Evolutionary conservation across 1,140 invertebrate genomes (phyloP), one percentile per base, ranked within the genome.

Genomic region (Penaeus vannamei): DNA sequence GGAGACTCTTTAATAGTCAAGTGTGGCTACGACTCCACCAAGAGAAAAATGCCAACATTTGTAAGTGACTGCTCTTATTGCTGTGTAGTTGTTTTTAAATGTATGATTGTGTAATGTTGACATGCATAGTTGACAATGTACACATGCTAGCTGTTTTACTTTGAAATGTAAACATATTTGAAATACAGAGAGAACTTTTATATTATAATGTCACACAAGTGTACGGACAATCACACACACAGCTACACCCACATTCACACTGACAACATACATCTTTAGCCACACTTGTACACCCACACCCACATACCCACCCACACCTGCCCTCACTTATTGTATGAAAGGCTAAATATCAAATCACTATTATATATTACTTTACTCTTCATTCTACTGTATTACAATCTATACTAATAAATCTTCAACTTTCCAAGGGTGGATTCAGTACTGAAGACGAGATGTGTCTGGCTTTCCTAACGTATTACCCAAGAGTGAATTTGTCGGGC

Each of bases 1-100:
- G 95, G 95, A 72, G 95, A 96, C 93, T 95, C 95, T 92, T 94
- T 96, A 92, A 94, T 96, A 91, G 94, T 95, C 62, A 95, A 96
- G 92, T 96, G 95, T 93, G 95, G 95, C 91, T 96, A 96, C 93
- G 95, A 95, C 92, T 53, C 87, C 14, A 84, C 64, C 22, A 88
- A 77, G 23, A 88, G 87, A 59, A 84, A 76, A 76, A 26, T 76
- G 23, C 87, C 87, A 77, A 88, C 87, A 17, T 88, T 88, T 88
- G 87, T 88, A 79, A 88, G 87, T 84, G n/a, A 42, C 10, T 61
- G 20, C 10, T 29, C 1, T 72, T 72, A 0, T 26, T 72, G 69
- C 20, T 7, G 8, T 72, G n/a, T 12, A 32, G 14, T 72, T 2
- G 5, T 32, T 32, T 32, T 72, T 32, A 2, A 19, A 29, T 8